Evolutionary conservation across 2,797 vertebrate species (phyloP).

Genomic region (Pseudocheirus occidentalis): DNA sequence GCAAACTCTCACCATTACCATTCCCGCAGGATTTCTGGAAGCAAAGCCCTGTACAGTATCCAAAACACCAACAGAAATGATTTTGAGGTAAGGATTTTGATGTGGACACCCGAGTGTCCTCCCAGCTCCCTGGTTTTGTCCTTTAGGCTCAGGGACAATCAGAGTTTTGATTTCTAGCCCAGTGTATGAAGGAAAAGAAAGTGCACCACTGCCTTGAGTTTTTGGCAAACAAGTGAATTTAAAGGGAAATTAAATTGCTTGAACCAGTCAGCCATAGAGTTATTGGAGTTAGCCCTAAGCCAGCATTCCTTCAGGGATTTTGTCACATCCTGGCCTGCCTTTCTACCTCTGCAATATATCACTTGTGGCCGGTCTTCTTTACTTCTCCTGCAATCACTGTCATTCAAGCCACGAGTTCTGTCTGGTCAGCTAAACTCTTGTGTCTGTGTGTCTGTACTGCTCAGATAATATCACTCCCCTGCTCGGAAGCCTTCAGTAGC

Average conservation of each 20-base stretch:
- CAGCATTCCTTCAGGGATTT: slow-evolving; percentile 22
- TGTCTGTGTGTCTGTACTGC: not conserved
- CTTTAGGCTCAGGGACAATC: not conserved
- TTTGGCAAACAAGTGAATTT: not conserved
- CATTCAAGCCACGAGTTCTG: not conserved
- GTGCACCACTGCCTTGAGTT: not conserved
- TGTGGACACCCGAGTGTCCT: not conserved
- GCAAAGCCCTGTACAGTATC: slow-evolving; percentile 57
- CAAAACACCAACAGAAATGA: slow-evolving; percentile 44
- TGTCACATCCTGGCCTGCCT: not conserved
- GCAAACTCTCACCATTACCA: slow-evolving; percentile 42
- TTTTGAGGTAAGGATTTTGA: slow-evolving; percentile 75
- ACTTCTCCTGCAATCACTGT: not conserved
- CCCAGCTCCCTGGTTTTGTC: not conserved
- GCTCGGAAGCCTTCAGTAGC: not conserved
- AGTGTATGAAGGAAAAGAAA: slow-evolving; percentile 1
- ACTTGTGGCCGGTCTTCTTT: not conserved
- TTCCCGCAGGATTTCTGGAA: slow-evolving; percentile 66
- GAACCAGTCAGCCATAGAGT: not conserved
- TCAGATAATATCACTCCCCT: not conserved
- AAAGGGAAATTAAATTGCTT: not conserved
- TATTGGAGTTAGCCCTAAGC: slow-evolving; percentile 32
- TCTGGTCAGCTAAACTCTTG: too few relatives aligned
- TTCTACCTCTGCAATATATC: not conserved
- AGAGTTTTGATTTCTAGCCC: not conserved